A percentile compares a stretch with the other conserved stretches of the same genome.
Conservation (phyloP, 2,888 invertebrate species). For the Phragmatobia fuliginosa region DNA sequence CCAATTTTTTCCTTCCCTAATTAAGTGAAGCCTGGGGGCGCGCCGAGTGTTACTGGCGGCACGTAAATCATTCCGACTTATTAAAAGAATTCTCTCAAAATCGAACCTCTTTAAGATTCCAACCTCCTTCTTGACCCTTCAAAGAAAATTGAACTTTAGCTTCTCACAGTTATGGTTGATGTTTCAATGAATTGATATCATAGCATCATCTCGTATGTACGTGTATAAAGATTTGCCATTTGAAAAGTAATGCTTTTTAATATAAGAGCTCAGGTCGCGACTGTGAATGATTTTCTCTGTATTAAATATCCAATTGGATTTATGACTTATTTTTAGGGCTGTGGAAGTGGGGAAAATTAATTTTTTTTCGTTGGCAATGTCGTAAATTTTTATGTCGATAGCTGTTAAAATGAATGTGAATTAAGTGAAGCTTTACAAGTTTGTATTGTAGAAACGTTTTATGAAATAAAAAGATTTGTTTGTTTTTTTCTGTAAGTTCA, state of each 20-base stretch:
- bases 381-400: conserved; percentile 53
- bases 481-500: background rate
- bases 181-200: conserved; percentile 7
- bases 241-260: conserved; percentile 63
- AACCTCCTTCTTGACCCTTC: conserved; percentile 52
- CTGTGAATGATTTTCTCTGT: conserved; percentile 63
- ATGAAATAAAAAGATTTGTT: conserved; percentile 16
- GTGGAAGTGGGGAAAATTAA: conserved; percentile 49
- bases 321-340: conserved; percentile 56
- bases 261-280: conserved; percentile 56
- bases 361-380: conserved; percentile 46
- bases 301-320: conserved; percentile 69
- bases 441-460: conserved; percentile 28
- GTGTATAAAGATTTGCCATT: conserved; percentile 55
- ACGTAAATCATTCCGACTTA: conserved; percentile 84
- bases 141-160: conserved; percentile 35
- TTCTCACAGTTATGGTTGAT: conserved; percentile 17
- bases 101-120: conserved; percentile 78
- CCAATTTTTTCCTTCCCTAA: conserved; percentile 76
- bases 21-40: conserved; percentile 62
- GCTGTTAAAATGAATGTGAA: conserved; percentile 44
- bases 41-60: conserved; percentile 78
- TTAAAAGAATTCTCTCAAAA: conserved; percentile 82
- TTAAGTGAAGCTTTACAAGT: conserved; percentile 42
- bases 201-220: conserved; percentile 51